A percentile compares a stretch with the other conserved stretches of the same genome.
Evolutionary conservation across 1,140 invertebrate species (phyloP).

Genomic region (Anoplophora glabripennis): DNA sequence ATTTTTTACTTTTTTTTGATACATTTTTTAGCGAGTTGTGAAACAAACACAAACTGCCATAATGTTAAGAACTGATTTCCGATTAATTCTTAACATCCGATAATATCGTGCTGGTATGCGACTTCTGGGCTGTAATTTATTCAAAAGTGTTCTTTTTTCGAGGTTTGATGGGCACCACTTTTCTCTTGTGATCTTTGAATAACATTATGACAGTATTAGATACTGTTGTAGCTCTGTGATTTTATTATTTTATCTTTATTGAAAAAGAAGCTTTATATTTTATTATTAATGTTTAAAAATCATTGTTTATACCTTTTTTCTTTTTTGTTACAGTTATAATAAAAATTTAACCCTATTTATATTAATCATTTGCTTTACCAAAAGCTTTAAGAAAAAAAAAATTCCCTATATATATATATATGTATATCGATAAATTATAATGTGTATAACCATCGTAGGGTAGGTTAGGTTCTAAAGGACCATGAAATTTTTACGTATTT

Average conservation of each 20-base stretch:
- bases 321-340: constrained; percentile 13
- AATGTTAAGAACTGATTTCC: constrained; percentile 15
- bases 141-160: constrained; percentile 16
- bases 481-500: no score
- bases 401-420: constrained; percentile 23
- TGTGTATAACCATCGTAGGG: constrained; percentile 1
- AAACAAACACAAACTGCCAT: constrained; percentile 12
- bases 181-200: constrained; percentile 32
- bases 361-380: constrained; percentile 17
- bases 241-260: constrained; percentile 32
- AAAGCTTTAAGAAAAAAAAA: constrained; percentile 11
- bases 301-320: constrained; percentile 10
- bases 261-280: constrained; percentile 31
- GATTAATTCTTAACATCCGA: neutral
- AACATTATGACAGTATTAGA: constrained; percentile 24
- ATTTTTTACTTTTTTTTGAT: neutral
- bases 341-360: constrained; percentile 11
- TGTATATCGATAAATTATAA: constrained; percentile 26
- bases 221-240: constrained; percentile 31
- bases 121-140: constrained; percentile 16
- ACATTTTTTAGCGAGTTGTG: neutral
- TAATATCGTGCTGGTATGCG: constrained; percentile 3
- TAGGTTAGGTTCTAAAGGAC: no score
- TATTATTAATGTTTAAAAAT: constrained; percentile 30
- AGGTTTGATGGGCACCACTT: constrained; percentile 36